Percentiles rank a stretch among this genome's conserved stretches.
Conservation (phyloP, 2,113 vertebrate genomes). For the Monopterus albus region DNA sequence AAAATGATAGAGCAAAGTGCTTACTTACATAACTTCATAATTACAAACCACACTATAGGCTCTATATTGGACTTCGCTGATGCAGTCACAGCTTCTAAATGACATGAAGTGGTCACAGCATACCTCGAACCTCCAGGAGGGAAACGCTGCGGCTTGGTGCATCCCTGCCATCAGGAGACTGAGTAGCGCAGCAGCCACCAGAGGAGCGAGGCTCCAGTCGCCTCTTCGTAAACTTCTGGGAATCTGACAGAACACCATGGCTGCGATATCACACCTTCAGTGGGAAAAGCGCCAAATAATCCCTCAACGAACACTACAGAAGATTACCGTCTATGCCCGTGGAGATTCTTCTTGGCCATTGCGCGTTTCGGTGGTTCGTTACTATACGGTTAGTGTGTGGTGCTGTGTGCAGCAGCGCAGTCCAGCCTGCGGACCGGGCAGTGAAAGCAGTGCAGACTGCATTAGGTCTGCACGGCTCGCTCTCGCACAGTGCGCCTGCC, state of each 20-base stretch:
- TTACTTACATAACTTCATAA: not conserved
- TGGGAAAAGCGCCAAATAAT: conserved; percentile 12
- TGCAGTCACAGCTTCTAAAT: not conserved
- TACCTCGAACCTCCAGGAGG: conserved; percentile 83
- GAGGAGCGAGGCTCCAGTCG: conserved; percentile 46
- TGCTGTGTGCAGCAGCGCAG: conserved; percentile 42
- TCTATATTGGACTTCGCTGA: too few species aligned
- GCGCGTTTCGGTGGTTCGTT: conserved; percentile 1
- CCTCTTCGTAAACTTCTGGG: conserved; percentile 54
- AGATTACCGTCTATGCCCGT: conserved; percentile 57
- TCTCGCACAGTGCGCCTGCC: conserved; percentile 61
- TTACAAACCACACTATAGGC: not conserved
- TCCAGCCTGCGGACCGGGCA: conserved; percentile 54
- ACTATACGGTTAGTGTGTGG: conserved; percentile 4
- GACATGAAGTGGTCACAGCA: conserved; percentile 50
- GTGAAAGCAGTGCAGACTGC: conserved; percentile 55
- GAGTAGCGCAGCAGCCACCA: conserved; percentile 74
- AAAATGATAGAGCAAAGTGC: too few species aligned
- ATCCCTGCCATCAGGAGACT: conserved; percentile 72
- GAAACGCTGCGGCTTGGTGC: conserved; percentile 76
- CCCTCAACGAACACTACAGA: conserved; percentile 51
- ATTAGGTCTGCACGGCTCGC: conserved; percentile 55
- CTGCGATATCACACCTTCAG: conserved; percentile 65
- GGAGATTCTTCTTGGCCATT: conserved; percentile 58
- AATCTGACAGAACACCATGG: conserved; percentile 68